Evolutionary conservation across 2,113 vertebrate genomes (phyloP).

Genomic region (Trinectes maculatus): DNA sequence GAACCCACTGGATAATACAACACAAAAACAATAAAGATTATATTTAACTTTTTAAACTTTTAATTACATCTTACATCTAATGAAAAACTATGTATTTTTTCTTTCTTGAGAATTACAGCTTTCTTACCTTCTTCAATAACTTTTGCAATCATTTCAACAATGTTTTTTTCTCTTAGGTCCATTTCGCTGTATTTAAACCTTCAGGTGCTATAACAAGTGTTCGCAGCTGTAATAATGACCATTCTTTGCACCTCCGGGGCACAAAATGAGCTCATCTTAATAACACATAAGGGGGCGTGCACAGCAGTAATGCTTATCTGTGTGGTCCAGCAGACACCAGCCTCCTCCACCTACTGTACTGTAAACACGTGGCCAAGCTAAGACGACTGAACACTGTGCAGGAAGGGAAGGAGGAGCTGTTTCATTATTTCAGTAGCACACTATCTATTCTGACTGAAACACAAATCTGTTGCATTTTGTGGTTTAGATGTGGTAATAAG

Average conservation of each 20-base stretch:
- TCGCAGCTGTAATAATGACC: constrained; percentile 18
- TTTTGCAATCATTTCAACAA: constrained; percentile 79
- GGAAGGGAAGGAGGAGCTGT: not conserved
- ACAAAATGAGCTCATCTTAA: constrained; percentile 59
- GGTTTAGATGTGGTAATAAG: too few species aligned
- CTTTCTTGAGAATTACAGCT: not conserved
- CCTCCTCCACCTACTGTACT: constrained; percentile 46
- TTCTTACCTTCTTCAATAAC: constrained; percentile 82
- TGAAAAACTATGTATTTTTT: not conserved
- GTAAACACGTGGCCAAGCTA: constrained; percentile 8
- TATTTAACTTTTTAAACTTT: not conserved
- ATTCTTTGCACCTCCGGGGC: constrained; percentile 3
- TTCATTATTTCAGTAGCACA: not conserved
- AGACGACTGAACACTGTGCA: not conserved
- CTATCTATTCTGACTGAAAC: too few species aligned
- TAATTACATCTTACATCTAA: not conserved
- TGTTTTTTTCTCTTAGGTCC: constrained; percentile 72
- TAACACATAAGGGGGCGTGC: constrained; percentile 65
- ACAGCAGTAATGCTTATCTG: constrained; percentile 76
- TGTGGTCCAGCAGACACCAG: constrained; percentile 61
- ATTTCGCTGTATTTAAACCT: constrained; percentile 57
- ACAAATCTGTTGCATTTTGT: too few species aligned
- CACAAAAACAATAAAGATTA: not conserved
- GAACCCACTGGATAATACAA: not conserved
- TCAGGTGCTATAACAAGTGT: not conserved